Base-by-base conservation (phyloP, 1,140 invertebrate species). In the Heterodera schachtii region DNA sequence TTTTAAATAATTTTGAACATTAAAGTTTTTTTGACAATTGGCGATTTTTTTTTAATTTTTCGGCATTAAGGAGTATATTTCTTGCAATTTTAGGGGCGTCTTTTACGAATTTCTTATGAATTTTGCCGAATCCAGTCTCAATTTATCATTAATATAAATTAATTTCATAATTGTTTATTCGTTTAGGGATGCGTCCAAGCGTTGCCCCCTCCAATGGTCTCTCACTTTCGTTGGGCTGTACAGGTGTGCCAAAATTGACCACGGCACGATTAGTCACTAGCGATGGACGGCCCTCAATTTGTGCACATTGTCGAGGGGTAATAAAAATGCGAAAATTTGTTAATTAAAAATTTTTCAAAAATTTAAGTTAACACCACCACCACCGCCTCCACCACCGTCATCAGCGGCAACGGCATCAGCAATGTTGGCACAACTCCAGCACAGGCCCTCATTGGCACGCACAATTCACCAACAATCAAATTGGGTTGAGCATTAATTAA, bases 131-230 rank as follows among this genome's bases (percentile, higher is more conserved):
- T 31, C 31, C 31, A 31, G 31, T 31, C 31, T 31, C 31, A n/a
- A 66, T 21, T 82, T 46, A 80, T n/a, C 44, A 81, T 57, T 66
- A 44, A 74, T 74, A 3, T 77, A 76, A 76, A 6, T 52, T 57
- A 21, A 43, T 73, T 80, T 19, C 1, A 3, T 19, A 21, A 16
- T 64, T 13, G 13, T 19, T 19, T 64, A 19, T 64, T 52, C 4
- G 0, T 16, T n/a, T 64, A 64, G 57, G 16, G 16, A 64, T 19
- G 57, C 57, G 16, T 19, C 57, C 57, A 64, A 19, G 13, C 57
- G 57, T 19, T 16, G 57, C 4, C 57, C 57, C 57, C 57, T 11
- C 13, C 57, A 64, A 19, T 4, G 57, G 57, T 19, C 57, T 64
- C 13, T 64, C 57, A 64, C 57, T 64, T 64, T 64, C 57, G 57